A percentile compares a stretch with the other conserved stretches of the same genome.
These are phyloP conservation scores for Elephas maximus DNA, from an alignment of 2,113 vertebrate genomes.

Conservation along the genomic window DNA sequence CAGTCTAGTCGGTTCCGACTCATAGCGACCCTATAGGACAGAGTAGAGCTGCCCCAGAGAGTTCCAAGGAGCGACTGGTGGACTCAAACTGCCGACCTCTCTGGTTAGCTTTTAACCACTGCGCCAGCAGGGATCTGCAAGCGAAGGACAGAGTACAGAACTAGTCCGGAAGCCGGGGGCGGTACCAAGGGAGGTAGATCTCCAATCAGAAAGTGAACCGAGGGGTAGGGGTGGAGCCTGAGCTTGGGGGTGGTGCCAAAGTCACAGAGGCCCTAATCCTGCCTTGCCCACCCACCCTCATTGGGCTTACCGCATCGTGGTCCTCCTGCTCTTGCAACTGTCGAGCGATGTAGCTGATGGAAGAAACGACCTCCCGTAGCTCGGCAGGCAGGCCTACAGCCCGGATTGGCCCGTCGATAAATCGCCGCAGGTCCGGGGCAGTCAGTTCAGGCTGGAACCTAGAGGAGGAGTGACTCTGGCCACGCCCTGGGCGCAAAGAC, in stretches of 20 bases:
- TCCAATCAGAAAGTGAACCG: slow-evolving; percentile 47
- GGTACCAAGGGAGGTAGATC: not conserved
- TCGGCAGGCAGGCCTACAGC: slow-evolving; percentile 90
- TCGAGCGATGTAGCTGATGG: slow-evolving; percentile 93
- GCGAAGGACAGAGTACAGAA: too few relatives aligned
- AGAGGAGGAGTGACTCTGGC: slow-evolving; percentile 6
- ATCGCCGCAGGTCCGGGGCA: slow-evolving; percentile 90
- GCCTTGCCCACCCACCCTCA: not conserved
- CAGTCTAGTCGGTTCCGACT: too few relatives aligned
- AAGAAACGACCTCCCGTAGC: slow-evolving; percentile 91
- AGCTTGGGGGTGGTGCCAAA: not conserved
- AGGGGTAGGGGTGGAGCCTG: not conserved
- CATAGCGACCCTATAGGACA: too few relatives aligned
- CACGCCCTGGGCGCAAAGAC: not conserved
- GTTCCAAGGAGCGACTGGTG: too few relatives aligned
- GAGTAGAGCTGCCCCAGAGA: too few relatives aligned
- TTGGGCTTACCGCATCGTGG: slow-evolving; percentile 90
- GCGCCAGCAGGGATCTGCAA: too few relatives aligned
- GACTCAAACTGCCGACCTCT: too few relatives aligned
- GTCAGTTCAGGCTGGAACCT: slow-evolving; percentile 91
- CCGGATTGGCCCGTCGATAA: slow-evolving; percentile 90
- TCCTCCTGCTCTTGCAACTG: slow-evolving; percentile 94
- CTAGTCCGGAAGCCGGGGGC: not conserved
- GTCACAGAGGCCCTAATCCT: not conserved
- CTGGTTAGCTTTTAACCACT: too few relatives aligned